Conservation (phyloP, 53 echinoderm and acorn worm genomes). For the Holothuria scabra region DNA sequence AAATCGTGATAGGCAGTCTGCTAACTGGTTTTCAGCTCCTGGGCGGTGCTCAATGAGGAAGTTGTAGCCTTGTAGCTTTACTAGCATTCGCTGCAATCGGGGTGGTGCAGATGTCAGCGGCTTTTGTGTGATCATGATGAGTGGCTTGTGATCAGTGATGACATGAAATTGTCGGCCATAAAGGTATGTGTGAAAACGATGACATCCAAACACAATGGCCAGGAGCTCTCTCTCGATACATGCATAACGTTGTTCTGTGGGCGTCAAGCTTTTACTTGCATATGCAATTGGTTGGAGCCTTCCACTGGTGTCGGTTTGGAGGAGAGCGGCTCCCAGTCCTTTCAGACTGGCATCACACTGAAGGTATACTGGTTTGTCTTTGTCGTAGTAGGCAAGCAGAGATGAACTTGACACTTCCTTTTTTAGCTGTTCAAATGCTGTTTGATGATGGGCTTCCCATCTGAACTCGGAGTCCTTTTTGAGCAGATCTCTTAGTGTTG, state of each 20-base stretch:
- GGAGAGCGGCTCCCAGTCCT: constrained; percentile 58
- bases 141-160: constrained; percentile 9
- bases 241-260: constrained; percentile 55
- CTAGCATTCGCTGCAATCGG: constrained; percentile 22
- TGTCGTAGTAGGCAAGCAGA: constrained; percentile 41
- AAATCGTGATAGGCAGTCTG: constrained; percentile 48
- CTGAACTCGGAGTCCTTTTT: constrained; percentile 3
- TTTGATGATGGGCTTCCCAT: not conserved
- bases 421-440: not conserved
- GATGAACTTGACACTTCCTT: not conserved
- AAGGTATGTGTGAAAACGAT: constrained; percentile 62
- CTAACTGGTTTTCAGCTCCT: constrained; percentile 43
- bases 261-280: constrained; percentile 60
- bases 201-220: constrained; percentile 55
- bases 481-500: constrained; percentile 42
- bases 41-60: constrained; percentile 27
- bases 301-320: constrained; percentile 14
- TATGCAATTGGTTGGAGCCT: constrained; percentile 39
- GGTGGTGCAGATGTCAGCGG: not conserved
- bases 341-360: constrained; percentile 43
- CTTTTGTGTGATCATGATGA: not conserved
- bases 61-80: constrained; percentile 49
- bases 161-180: constrained; percentile 14
- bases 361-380: constrained; percentile 9
- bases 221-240: constrained; percentile 56